Conservation (phyloP, 2,797 vertebrate genomes). For the Loris lydekkerianus region DNA sequence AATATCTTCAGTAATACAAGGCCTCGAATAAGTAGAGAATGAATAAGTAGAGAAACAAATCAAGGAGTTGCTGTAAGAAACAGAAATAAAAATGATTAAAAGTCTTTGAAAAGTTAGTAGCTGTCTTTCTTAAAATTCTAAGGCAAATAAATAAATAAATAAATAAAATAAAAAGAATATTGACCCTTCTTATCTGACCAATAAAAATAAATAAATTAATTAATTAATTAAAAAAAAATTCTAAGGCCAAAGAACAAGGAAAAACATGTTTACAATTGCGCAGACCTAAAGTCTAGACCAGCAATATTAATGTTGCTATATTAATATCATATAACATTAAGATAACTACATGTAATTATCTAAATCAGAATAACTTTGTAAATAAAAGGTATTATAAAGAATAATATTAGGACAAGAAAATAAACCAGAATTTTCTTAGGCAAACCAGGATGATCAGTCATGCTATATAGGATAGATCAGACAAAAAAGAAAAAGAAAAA, state of each 20-base stretch:
- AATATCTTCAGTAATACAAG: background rate
- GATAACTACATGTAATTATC: background rate
- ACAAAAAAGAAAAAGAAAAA: background rate
- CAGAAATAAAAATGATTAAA: background rate
- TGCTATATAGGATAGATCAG: background rate
- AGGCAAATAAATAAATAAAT: too few relatives aligned
- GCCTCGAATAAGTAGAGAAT: background rate
- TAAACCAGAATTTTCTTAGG: background rate
- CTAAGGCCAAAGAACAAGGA: background rate
- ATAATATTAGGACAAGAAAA: background rate
- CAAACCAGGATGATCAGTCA: background rate
- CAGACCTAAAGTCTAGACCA: background rate
- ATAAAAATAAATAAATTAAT: too few relatives aligned
- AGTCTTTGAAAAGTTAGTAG: background rate
- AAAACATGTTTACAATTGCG: background rate
- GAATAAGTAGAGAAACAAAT: background rate
- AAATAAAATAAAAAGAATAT: too few relatives aligned
- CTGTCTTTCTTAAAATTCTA: background rate
- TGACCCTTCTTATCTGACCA: too few relatives aligned
- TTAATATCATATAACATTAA: background rate
- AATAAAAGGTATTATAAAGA: background rate
- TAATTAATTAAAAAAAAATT: background rate
- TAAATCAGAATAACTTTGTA: background rate
- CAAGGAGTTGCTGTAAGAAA: background rate
- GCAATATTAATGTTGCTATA: background rate